Evolutionary conservation across 2,797 vertebrate genomes (phyloP).

Genomic region (Acrocephalus scirpaceus): DNA sequence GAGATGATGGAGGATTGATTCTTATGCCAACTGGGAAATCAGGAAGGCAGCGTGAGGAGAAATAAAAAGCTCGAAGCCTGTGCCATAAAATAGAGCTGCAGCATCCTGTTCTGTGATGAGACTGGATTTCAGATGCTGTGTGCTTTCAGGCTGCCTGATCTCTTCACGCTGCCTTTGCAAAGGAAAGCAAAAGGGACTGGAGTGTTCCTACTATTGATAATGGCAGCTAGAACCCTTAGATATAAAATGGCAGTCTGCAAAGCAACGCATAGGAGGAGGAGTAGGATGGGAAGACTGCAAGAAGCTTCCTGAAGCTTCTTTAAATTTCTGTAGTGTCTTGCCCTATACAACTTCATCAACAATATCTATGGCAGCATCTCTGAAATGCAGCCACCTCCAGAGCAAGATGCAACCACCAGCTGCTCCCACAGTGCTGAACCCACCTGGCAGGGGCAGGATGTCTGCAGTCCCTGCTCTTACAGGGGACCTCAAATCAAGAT

Average conservation of each 20-base stretch:
- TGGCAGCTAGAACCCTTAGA: not conserved
- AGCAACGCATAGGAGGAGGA: not conserved
- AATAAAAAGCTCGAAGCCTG: not conserved
- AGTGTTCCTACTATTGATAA: not conserved
- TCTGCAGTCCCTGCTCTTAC: not conserved
- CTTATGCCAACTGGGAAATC: not conserved
- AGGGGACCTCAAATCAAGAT: not conserved
- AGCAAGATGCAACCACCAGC: not conserved
- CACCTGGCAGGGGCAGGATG: not conserved
- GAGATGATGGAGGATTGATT: conserved; percentile 35
- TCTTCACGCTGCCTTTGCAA: not conserved
- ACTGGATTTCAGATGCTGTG: not conserved
- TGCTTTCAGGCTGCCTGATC: not conserved
- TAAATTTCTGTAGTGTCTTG: not conserved
- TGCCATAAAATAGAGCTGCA: not conserved
- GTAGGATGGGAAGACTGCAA: not conserved
- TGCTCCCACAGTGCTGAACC: fast-evolving
- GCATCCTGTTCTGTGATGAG: not conserved
- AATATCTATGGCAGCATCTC: not conserved
- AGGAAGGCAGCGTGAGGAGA: not conserved
- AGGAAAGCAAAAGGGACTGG: not conserved
- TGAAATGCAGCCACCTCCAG: not conserved
- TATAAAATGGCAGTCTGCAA: not conserved
- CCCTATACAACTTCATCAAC: not conserved
- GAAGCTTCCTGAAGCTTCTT: conserved; percentile 41